Evolutionary conservation across 2,888 invertebrate genomes (phyloP).

Genomic region (Orchesella flavescens): DNA sequence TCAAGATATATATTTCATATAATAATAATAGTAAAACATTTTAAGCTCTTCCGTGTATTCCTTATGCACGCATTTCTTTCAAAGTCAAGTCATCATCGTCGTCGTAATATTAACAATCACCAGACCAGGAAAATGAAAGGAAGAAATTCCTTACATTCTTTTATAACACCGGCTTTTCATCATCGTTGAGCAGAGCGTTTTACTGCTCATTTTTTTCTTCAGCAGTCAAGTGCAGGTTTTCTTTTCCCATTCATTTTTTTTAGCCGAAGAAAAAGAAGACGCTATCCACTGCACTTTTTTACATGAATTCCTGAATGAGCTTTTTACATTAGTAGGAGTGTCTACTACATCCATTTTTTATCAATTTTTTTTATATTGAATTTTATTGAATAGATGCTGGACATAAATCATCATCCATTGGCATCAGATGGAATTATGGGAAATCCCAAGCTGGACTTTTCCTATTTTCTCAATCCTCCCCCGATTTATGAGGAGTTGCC

Average conservation of each 20-base stretch:
- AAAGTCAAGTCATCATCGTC: conserved; percentile 2
- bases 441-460: conserved; percentile 72
- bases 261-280: no score
- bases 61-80: background rate
- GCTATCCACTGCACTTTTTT: background rate
- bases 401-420: conserved; percentile 70
- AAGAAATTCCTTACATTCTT: background rate
- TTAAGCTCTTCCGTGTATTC: background rate
- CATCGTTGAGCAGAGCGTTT: no score
- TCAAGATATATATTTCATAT: background rate
- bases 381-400: conserved; percentile 69
- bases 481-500: conserved; percentile 72
- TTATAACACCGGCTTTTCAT: no score
- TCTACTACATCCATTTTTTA: no score
- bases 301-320: background rate
- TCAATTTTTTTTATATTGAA: background rate
- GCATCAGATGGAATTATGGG: conserved; percentile 69
- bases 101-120: background rate
- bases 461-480: conserved; percentile 72
- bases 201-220: background rate
- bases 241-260: no score
- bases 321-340: no score
- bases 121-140: background rate
- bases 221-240: no score
- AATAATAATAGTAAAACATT: conserved; percentile 17